These are phyloP conservation scores for Psilopsiagon aurifrons DNA, from an alignment of 2,113 vertebrate species.

Conservation along the genomic window DNA sequence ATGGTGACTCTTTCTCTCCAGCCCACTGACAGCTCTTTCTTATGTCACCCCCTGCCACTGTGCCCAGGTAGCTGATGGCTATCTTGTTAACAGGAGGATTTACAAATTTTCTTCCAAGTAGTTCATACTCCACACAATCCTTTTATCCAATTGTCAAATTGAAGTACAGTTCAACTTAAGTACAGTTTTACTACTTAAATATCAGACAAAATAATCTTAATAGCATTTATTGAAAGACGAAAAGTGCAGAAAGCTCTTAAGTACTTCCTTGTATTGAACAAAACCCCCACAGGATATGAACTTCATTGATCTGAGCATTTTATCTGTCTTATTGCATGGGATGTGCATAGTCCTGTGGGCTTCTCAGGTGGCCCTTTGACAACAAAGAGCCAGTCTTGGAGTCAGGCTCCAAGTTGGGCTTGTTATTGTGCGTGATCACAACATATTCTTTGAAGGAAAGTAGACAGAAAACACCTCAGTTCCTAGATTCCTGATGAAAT, in stretches of 20 bases:
- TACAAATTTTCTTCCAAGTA: background rate
- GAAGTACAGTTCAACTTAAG: background rate
- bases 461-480: background rate
- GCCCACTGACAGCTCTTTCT: background rate
- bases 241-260: background rate
- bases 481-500: background rate
- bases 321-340: background rate
- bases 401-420: background rate
- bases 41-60: background rate
- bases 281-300: background rate
- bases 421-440: background rate
- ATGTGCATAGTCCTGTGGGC: background rate
- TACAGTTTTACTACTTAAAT: background rate
- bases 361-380: background rate
- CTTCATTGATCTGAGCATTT: background rate
- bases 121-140: background rate
- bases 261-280: background rate
- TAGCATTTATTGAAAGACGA: background rate
- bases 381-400: background rate
- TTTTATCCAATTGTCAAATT: background rate
- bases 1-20: background rate
- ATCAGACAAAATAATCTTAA: background rate
- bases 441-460: background rate
- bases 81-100: background rate
- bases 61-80: background rate